Base-by-base conservation (phyloP, 1,140 invertebrate species). In the Frieseomelitta varia region DNA sequence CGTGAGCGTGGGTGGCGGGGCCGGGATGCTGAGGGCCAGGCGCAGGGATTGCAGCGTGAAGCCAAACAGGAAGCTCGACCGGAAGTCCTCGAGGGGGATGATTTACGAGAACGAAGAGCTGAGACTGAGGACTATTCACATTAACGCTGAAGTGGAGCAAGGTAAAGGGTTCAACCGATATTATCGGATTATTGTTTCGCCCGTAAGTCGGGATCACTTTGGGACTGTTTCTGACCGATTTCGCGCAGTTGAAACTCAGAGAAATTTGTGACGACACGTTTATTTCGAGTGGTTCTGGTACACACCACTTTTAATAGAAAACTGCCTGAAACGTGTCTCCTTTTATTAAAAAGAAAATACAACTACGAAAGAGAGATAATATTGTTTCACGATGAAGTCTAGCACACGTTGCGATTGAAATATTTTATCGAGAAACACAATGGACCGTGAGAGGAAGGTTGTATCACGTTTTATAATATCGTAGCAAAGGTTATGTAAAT, bases 41-140 rank as follows among this genome's bases (percentile, higher is more conserved):
- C 95, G 97, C 71, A 96, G 96, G 84, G 97, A 97, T 95, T 95
- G 96, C 90, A 97, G 96, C 93, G 95, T 97, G 92, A 97, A 97
- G 90, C 97, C 96, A 30, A 97, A 97, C 93, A 95, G 97, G 79
- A 96, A 96, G 93, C 96, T 98, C 94, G 97, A 98, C 94, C 95
- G 97, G 87, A 98, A 97, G 94, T 98, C 97, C 34, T 97, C 97
- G 39, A 96, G 97, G 88, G 97, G 97, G 76, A 98, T 98, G 97
- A 96, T 98, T 90, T 98, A 97, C 95, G 98, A 98, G 95, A 98
- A 98, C 95, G 98, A 98, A 93, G 98, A 98, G 92, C 95, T 98
- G n/a, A 95, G 98, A 89, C 94, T 98, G 91, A 96, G 97, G 85
- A 98, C 98, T 39, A 98, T 98, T 92, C 97, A 98, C 91, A 98